These are phyloP conservation scores for Rhineura floridana DNA, from an alignment of 2,113 vertebrate genomes.

Conservation along the genomic window DNA sequence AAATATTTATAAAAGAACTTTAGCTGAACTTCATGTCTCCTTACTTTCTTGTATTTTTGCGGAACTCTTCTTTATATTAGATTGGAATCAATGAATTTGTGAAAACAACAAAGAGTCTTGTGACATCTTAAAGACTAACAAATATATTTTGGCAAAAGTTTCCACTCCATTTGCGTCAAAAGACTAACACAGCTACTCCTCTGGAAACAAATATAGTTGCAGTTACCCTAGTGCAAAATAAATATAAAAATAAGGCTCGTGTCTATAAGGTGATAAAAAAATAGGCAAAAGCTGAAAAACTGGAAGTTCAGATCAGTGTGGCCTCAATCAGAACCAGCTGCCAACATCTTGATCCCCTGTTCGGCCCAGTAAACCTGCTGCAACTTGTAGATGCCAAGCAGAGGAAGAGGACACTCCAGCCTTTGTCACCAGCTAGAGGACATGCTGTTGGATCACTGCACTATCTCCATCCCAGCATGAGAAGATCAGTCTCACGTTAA, in stretches of 20 bases:
- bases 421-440: neutral
- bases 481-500: neutral
- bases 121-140: too few species aligned
- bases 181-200: too few species aligned
- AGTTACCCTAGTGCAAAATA: neutral
- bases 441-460: neutral
- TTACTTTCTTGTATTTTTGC: neutral
- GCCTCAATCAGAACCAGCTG: neutral
- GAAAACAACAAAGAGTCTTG: too few species aligned
- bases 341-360: too few species aligned
- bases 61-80: neutral
- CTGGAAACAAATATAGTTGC: too few species aligned
- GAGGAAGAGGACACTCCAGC: neutral
- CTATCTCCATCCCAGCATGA: too few species aligned
- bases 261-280: too few species aligned
- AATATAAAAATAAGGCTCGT: neutral
- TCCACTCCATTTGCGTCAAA: too few species aligned
- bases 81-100: neutral
- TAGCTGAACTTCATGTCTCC: neutral
- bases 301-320: neutral
- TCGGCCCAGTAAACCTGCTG: neutral
- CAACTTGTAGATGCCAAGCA: neutral
- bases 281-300: neutral
- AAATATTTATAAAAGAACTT: neutral
- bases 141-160: too few species aligned